Evolutionary conservation across 1,140 invertebrate genomes (phyloP), one percentile per base, ranked within the genome.

Genomic region (Laodelphax striatellus): DNA sequence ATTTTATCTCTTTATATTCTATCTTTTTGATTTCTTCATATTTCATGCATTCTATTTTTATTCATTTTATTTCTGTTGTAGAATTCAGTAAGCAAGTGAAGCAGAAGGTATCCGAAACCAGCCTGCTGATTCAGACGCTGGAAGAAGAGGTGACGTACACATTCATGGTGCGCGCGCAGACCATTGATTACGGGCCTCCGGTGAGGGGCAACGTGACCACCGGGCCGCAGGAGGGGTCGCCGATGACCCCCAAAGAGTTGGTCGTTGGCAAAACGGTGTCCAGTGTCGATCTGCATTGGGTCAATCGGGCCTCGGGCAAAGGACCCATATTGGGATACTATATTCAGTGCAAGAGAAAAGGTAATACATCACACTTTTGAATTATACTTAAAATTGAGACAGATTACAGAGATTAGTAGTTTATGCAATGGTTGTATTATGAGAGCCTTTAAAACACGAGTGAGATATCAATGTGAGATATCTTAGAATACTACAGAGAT

Each of bases 31-130:
- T n/a, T n/a, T n/a, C n/a, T n/a, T n/a, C n/a, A n/a, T n/a, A n/a
- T n/a, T n/a, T n/a, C n/a, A n/a, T n/a, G n/a, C n/a, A n/a, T n/a
- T n/a, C n/a, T n/a, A n/a, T n/a, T n/a, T n/a, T n/a, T n/a, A n/a
- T n/a, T n/a, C n/a, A 38, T 11, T 8, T 9, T 24, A 34, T 53
- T 65, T 57, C 57, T 63, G 52, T 69, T 71, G 42, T 67, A 89
- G 87, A 82, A 66, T 89, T 88, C 72, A 90, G 87, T 70, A 96
- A 95, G 72, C 92, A 96, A 77, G 92, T 97, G 0, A 93, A 94
- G 69, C 91, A 96, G 71, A 93, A 92, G 73, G 88, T 97, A 3
- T 84, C 83, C 0, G 85, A 84, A 54, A 90, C 84, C 5, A 86
- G 80, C 64, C 75, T 95, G 0, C 77, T 88, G 8, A 85, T 96